phyloP scores from a whole-genome alignment of 1,140 invertebrate genomes.

The Heliothis subflexa region DNA sequence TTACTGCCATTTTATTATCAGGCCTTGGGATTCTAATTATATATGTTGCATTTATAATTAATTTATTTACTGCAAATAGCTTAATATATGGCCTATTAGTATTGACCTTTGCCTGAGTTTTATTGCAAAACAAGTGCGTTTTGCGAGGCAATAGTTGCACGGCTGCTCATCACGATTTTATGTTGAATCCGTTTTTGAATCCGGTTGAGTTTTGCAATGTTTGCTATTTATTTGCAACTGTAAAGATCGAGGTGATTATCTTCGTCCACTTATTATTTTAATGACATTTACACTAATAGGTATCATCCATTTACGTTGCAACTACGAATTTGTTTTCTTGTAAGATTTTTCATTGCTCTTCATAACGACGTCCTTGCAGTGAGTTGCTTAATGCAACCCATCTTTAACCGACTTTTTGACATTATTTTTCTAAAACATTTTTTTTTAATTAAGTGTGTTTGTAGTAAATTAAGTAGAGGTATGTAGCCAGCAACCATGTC shows the following conservation, averaged over 20 bases:
- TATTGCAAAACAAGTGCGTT: constrained; percentile 2
- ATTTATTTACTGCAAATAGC: background rate
- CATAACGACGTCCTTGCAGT: too few relatives aligned
- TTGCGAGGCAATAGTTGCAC: background rate
- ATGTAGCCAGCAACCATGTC: too few relatives aligned
- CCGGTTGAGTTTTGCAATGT: constrained; percentile 27
- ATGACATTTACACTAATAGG: too few relatives aligned
- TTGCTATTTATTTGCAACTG: constrained; percentile 8
- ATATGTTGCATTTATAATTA: background rate
- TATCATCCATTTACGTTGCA: too few relatives aligned
- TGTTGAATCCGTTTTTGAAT: constrained; percentile 18
- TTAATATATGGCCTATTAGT: background rate
- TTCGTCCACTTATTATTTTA: too few relatives aligned
- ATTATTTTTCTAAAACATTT: too few relatives aligned
- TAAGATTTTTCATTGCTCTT: too few relatives aligned
- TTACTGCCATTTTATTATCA: background rate
- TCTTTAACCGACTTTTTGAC: too few relatives aligned
- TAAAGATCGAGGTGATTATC: constrained; percentile 2
- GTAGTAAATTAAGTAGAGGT: too few relatives aligned
- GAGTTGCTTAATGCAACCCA: too few relatives aligned
- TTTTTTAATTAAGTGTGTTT: too few relatives aligned
- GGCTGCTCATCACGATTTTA: constrained; percentile 7
- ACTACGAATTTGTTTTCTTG: too few relatives aligned
- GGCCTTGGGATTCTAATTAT: constrained; percentile 25
- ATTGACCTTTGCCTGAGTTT: constrained; percentile 18